Evolutionary conservation across 2,113 vertebrate species (phyloP).

Genomic region (Taurulus bubalis): DNA sequence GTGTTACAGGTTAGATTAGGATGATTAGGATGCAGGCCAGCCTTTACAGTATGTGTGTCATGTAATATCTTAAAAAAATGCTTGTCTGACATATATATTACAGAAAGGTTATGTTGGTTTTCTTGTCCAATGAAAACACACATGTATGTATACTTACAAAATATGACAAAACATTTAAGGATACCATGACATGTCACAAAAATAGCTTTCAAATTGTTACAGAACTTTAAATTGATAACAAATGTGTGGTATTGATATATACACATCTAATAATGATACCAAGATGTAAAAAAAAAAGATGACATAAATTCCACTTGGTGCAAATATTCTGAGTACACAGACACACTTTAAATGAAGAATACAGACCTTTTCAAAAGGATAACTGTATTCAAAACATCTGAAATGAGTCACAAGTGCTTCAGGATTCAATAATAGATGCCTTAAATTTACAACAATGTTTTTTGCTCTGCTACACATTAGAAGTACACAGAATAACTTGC

Average conservation of each 20-base stretch:
- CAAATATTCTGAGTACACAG: not conserved
- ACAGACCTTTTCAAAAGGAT: not conserved
- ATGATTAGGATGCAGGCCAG: not conserved
- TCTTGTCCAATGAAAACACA: not conserved
- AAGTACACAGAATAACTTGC: not conserved
- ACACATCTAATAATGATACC: too few relatives aligned
- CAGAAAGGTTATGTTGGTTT: not conserved
- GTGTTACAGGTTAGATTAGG: constrained; percentile 9
- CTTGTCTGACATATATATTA: not conserved
- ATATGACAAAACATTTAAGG: not conserved
- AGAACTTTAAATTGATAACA: not conserved
- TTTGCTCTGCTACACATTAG: not conserved
- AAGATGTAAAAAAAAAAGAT: not conserved
- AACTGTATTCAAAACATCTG: not conserved
- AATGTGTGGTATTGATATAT: not conserved
- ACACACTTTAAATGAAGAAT: not conserved
- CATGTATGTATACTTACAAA: not conserved
- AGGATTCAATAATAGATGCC: not conserved
- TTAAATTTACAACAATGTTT: not conserved
- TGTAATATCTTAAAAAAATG: not conserved
- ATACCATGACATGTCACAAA: not conserved
- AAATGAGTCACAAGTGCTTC: not conserved
- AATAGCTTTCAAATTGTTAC: not conserved
- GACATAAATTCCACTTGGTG: not conserved
- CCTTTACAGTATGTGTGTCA: not conserved